Conservation (phyloP, 2,888 invertebrate species). For the Axea sp. region DNA sequence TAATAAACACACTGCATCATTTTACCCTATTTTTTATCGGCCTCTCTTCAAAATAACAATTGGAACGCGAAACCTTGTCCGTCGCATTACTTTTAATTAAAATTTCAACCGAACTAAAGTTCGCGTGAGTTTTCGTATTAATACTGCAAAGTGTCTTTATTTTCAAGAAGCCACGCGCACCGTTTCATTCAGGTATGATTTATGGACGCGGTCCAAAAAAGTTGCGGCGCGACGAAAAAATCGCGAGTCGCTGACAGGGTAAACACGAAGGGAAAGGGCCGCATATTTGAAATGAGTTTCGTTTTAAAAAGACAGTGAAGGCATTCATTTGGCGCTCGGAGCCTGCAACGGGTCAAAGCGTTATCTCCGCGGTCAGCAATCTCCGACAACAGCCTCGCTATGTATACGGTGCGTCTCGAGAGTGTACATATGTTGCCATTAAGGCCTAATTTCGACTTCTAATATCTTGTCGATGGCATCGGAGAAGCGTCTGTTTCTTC, state of each 20-base stretch:
- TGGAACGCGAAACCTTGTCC: too few species aligned
- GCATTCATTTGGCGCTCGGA: constrained; percentile 76
- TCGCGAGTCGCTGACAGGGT: constrained; percentile 42
- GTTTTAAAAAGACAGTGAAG: constrained; percentile 72
- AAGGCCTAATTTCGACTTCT: constrained; percentile 55
- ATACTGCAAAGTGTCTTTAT: constrained; percentile 27
- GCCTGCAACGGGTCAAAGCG: constrained; percentile 78
- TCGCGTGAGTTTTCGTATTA: constrained; percentile 1
- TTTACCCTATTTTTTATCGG: too few species aligned
- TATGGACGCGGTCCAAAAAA: constrained; percentile 42
- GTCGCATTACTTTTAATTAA: too few species aligned
- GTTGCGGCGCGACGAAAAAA: constrained; percentile 31
- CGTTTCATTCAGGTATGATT: constrained; percentile 41
- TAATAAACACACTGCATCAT: too few species aligned
- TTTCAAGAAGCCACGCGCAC: constrained; percentile 5
- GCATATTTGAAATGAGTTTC: constrained; percentile 66
- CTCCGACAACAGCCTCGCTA: constrained; percentile 75
- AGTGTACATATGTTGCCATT: constrained; percentile 58
- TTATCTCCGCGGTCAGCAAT: constrained; percentile 79
- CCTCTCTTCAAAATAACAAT: too few species aligned
- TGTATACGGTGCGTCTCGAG: constrained; percentile 58
- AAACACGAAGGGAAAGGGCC: constrained; percentile 64
- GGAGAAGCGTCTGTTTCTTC: neutral
- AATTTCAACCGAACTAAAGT: too few species aligned
- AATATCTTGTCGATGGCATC: constrained; percentile 29